Evolutionary conservation across 1,140 invertebrate species (phyloP).

Genomic region (Colletes gigas): DNA sequence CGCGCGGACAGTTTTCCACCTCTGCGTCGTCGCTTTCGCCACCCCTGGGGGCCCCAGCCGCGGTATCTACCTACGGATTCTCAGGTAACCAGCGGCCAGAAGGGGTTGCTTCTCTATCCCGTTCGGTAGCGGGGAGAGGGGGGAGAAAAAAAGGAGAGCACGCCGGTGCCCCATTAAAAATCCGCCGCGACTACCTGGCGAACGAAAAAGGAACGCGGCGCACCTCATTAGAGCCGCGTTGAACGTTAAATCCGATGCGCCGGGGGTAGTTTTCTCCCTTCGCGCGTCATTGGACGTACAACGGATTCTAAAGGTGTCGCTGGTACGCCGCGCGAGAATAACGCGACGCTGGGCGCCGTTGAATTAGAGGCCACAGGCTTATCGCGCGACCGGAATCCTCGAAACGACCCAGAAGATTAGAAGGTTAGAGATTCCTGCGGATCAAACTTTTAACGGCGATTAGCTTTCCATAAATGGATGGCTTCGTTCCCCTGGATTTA

Average conservation of each 20-base stretch:
- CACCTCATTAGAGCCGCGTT: conserved; percentile 78
- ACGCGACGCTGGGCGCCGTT: conserved; percentile 1
- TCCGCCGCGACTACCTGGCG: conserved; percentile 72
- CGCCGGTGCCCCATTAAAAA: conserved; percentile 73
- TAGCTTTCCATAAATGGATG: no score
- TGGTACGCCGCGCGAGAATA: conserved; percentile 15
- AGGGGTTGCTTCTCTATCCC: conserved; percentile 56
- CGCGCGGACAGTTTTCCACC: conserved; percentile 65
- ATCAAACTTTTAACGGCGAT: no score
- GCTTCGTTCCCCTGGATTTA: no score
- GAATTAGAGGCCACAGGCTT: conserved; percentile 24
- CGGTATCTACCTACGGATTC: conserved; percentile 52
- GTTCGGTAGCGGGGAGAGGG: conserved; percentile 15
- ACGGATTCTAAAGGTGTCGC: conserved; percentile 34
- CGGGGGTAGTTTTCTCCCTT: conserved; percentile 20
- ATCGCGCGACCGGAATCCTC: not conserved
- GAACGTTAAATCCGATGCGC: conserved; percentile 69
- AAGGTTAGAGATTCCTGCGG: no score
- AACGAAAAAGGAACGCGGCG: conserved; percentile 29
- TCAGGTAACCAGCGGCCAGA: conserved; percentile 65
- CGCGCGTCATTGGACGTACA: conserved; percentile 10
- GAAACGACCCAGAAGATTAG: no score
- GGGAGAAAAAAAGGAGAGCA: conserved; percentile 51
- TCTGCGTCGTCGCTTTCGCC: conserved; percentile 2
- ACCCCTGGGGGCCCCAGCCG: conserved; percentile 32